These are phyloP conservation scores for Atlantisia rogersi DNA, from an alignment of 2,113 vertebrate genomes.

Conservation along the genomic window DNA sequence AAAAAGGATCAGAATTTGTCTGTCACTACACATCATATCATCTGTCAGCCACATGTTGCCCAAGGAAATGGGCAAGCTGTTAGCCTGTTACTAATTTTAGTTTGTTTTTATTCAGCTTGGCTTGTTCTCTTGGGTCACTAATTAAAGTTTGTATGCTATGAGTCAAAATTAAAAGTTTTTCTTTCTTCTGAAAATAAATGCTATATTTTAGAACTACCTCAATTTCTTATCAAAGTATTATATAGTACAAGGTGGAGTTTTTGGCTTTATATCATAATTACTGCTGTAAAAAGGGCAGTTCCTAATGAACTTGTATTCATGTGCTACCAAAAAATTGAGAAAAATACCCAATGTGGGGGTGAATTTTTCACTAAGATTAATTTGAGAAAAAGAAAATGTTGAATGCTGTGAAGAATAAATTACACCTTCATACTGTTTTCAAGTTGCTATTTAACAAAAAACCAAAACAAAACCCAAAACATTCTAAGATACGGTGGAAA, in stretches of 20 bases:
- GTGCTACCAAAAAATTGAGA: neutral
- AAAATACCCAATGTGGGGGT: neutral
- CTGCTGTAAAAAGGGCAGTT: neutral
- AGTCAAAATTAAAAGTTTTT: neutral
- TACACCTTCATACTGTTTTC: neutral
- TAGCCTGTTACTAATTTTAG: conserved; percentile 54
- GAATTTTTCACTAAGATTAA: neutral
- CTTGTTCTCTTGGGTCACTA: conserved; percentile 53
- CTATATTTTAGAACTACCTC: neutral
- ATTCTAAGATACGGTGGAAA: neutral
- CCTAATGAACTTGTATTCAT: neutral
- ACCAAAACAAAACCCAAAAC: too few species aligned
- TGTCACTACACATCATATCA: conserved; percentile 33
- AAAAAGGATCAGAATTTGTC: conserved; percentile 21
- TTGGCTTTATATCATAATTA: neutral
- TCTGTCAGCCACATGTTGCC: conserved; percentile 22
- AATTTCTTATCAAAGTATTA: neutral
- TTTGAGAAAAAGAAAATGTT: neutral
- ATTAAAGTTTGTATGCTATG: conserved; percentile 27
- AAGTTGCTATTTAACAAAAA: neutral
- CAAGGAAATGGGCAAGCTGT: conserved; percentile 41
- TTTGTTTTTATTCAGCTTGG: conserved; percentile 51
- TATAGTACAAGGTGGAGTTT: neutral
- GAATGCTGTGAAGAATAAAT: neutral
- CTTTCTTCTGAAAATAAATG: neutral